Evolutionary conservation across 2,797 vertebrate genomes (phyloP), one percentile per base, ranked within the genome.

Genomic region (Loriculus beryllinus): DNA sequence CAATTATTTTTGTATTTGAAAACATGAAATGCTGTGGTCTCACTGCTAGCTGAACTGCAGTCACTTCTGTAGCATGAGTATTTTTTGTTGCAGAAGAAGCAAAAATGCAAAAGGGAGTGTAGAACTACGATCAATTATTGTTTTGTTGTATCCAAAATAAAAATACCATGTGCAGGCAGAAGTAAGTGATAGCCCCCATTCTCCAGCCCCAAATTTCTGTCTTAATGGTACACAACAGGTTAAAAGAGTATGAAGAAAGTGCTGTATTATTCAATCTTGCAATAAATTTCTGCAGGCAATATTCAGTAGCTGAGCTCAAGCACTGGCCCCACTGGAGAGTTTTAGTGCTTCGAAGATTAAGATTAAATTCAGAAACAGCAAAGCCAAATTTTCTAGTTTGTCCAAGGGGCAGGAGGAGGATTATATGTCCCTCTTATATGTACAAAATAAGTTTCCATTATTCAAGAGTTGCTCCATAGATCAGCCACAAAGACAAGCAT

Each of bases 391-490:
- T 92, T 86, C 79, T 92, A 82, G 78, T 93, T 96, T 95, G 91
- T 96, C 83, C 95, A 88, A 71, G 67, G 70, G 80, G 88, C 71
- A 90, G 62, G 45, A 87, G 67, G 71, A 79, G 74, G 65, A 95
- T 90, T 84, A 82, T 88, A 93, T 48, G 79, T 91, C 84, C 87
- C 70, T 84, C 87, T 77, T 94, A 75, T 65, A 88, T 20, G 68
- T 51, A 96, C 52, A 94, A 96, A 96, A 93, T 80, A 93, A 94
- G 68, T 95, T 96, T 97, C 92, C 81, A 93, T 95, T 93, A 95
- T 95, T 95, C 95, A 93, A 95, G 80, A 80, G 91, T 56, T 92
- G 86, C 79, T 96, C 88, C 90, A 92, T 31, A 96, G 95, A 97
- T 96, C 94, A 96, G 93, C 90, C 95, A 95, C 90, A 93, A 90